phyloP scores from a whole-genome alignment of 1,140 invertebrate genomes.

The Drosophila varians region DNA sequence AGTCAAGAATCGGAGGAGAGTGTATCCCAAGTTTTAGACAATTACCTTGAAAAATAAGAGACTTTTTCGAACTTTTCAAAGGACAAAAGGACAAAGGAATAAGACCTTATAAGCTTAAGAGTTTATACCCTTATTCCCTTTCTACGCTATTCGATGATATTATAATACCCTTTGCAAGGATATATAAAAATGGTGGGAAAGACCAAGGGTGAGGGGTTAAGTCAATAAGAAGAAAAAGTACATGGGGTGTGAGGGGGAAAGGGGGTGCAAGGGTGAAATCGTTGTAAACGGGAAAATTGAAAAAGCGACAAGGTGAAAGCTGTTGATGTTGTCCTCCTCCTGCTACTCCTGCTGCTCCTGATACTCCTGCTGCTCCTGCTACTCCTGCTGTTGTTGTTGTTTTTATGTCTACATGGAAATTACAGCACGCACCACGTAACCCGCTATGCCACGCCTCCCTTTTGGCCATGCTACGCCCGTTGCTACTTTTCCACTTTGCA shows the following conservation, averaged over 20 bases:
- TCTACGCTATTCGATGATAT: background rate
- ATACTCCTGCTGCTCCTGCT: background rate
- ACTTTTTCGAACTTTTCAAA: no score
- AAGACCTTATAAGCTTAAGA: background rate
- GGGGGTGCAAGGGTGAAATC: no score
- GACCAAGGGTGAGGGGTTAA: slow-evolving; percentile 4
- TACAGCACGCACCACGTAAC: slow-evolving; percentile 56
- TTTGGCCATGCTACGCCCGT: background rate
- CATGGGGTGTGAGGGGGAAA: slow-evolving; percentile 6
- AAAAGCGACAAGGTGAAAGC: slow-evolving; percentile 74
- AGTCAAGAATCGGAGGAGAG: background rate
- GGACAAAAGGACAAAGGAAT: background rate
- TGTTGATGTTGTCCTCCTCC: slow-evolving; percentile 20
- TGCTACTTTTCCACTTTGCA: background rate
- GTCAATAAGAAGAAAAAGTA: slow-evolving; percentile 33
- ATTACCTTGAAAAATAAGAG: background rate
- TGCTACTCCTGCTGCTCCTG: slow-evolving; percentile 5
- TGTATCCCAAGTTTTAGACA: background rate
- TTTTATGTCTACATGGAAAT: slow-evolving; percentile 71
- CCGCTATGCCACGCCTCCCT: slow-evolving; percentile 14
- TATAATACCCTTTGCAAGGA: background rate
- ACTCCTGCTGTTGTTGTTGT: slow-evolving; percentile 11
- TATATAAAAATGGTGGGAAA: background rate
- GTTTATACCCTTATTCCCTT: no score
- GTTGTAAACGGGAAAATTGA: slow-evolving; percentile 58